Conservation (phyloP, 2,888 invertebrate genomes). For the Lycocerus yunnanus region DNA sequence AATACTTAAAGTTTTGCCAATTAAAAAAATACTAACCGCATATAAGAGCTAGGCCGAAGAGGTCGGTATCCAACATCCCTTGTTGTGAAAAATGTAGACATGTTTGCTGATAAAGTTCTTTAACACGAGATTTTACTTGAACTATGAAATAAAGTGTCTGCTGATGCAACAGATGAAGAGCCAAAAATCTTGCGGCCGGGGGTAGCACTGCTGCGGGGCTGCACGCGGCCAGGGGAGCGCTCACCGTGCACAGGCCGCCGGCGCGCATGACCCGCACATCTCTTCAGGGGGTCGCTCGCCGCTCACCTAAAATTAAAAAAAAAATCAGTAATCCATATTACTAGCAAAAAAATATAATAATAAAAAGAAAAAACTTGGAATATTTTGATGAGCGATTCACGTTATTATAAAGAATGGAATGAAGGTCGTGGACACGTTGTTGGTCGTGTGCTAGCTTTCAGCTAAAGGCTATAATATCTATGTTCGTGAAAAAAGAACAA, state of each 20-base stretch:
- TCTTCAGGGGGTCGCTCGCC: slow-evolving; percentile 48
- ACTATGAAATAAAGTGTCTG: slow-evolving; percentile 62
- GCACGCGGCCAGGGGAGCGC: slow-evolving; percentile 80
- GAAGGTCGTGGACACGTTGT: slow-evolving; percentile 3
- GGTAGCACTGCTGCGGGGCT: slow-evolving; percentile 65
- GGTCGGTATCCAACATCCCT: slow-evolving; percentile 82
- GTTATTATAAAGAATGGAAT: neutral
- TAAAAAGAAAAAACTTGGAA: neutral
- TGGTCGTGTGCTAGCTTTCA: slow-evolving; percentile 1
- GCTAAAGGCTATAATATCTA: neutral
- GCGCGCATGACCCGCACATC: slow-evolving; percentile 54
- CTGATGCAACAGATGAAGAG: slow-evolving; percentile 68
- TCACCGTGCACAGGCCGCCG: slow-evolving; percentile 79
- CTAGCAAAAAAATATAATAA: neutral
- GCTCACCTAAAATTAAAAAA: slow-evolving; percentile 32
- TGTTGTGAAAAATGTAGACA: slow-evolving; percentile 79
- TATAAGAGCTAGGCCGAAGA: slow-evolving; percentile 83
- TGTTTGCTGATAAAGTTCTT: slow-evolving; percentile 81
- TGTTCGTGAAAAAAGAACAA: neutral
- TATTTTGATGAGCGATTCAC: neutral
- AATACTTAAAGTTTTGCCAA: neutral
- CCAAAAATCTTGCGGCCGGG: slow-evolving; percentile 68
- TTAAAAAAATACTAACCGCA: slow-evolving; percentile 68
- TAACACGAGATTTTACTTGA: slow-evolving; percentile 83
- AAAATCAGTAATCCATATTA: neutral